These are phyloP conservation scores for Hyles lineata DNA, from an alignment of 2,888 invertebrate species.

Conservation along the genomic window DNA sequence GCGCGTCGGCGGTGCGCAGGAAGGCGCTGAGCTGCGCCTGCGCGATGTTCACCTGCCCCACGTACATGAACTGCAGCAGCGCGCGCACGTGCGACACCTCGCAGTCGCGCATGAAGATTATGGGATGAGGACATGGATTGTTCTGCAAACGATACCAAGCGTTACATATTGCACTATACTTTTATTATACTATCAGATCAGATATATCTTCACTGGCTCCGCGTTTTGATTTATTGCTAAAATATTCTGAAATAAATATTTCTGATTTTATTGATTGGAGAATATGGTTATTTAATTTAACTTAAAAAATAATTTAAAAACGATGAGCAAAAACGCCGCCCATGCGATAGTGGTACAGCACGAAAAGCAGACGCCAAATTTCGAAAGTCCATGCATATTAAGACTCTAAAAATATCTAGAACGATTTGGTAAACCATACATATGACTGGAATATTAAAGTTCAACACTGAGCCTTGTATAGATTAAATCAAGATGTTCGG, in stretches of 20 bases:
- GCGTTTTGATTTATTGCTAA: too few species aligned
- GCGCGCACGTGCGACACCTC: constrained; percentile 91
- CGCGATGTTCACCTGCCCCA: constrained; percentile 93
- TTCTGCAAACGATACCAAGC: constrained; percentile 80
- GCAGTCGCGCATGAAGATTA: constrained; percentile 94
- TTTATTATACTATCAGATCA: background rate
- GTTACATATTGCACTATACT: background rate
- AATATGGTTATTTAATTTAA: background rate
- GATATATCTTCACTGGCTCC: too few species aligned
- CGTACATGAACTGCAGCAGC: constrained; percentile 93
- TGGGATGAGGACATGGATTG: constrained; percentile 93
- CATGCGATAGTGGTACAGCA: background rate
- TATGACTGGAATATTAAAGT: background rate
- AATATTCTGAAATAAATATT: too few species aligned
- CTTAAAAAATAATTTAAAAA: background rate
- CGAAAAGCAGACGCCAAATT: background rate
- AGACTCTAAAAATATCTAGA: background rate
- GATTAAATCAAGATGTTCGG: background rate
- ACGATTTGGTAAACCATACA: background rate
- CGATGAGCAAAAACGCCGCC: background rate
- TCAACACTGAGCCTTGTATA: background rate
- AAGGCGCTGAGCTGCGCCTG: constrained; percentile 91
- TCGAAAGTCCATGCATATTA: background rate
- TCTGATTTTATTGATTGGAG: too few species aligned
- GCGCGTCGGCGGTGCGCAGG: constrained; percentile 90